Evolutionary conservation across 2,113 vertebrate genomes (phyloP), one percentile per base, ranked within the genome.

Genomic region (Cyanocitta stelleri): DNA sequence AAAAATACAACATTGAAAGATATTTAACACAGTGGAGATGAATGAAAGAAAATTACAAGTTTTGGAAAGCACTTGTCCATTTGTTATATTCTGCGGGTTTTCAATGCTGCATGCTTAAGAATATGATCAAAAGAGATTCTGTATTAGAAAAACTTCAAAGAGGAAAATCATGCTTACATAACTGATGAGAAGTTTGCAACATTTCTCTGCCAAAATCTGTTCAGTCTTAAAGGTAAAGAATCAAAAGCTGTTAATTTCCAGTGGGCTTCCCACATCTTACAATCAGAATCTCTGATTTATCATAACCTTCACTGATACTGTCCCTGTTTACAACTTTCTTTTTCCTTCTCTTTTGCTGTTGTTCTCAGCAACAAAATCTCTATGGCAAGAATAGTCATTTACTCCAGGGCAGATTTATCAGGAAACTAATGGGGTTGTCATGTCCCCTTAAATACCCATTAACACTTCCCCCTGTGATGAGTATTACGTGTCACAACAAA

Each of bases 361-460:
- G 39, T 78, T 23, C 29, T 44, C 24, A 43, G 24, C 37, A 72
- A 32, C 30, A 58, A 94, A 90, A 73, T 92, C 67, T 92, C 76
- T 29, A 27, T 33, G 43, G 32, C 3, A 6, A 86, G 32, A 15
- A 58, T 10, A 81, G 64, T 89, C 80, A 61, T 84, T 74, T 92
- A 91, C 73, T 87, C 48, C 32, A 77, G 52, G 81, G 48, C 52
- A 94, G 90, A 93, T 93, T 95, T 87, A 95, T 91, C 87, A 89
- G 61, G 17, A 89, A 91, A 39, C 8, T 94, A 94, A 96, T 86
- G 77, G 87, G 73, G 52, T 89, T 91, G 92, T 93, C 82, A 67
- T 93, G 93, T 95, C 39, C 61, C 74, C 74, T 91, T 94, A 95
- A 96, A 96, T 41, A 71, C 56, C 85, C 81, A 94, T 96, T 96